Evolutionary conservation across 2,113 vertebrate genomes (phyloP).

Genomic region (Seriola aureovittata): DNA sequence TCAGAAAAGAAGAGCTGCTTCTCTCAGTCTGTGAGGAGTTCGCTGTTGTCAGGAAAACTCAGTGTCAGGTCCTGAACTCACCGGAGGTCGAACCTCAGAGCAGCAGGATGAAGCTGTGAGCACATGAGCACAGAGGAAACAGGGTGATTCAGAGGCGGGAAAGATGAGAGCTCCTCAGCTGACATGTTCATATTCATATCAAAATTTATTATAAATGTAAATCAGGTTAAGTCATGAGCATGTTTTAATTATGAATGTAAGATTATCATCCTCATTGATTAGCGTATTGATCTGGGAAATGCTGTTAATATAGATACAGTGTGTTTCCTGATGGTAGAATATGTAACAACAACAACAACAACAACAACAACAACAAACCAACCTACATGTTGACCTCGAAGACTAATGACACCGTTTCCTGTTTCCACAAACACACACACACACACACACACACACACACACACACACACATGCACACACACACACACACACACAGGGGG

Average conservation of each 20-base stretch:
- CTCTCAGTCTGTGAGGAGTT: no score
- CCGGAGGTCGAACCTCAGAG: no score
- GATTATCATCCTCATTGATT: neutral
- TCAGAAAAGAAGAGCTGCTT: no score
- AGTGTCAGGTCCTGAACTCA: no score
- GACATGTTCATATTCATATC: no score
- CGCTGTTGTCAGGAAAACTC: no score
- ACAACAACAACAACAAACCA: neutral
- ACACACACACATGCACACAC: neutral
- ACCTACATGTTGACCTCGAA: slow-evolving; percentile 37
- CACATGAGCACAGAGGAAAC: no score
- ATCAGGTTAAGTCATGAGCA: neutral
- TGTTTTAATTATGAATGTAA: neutral
- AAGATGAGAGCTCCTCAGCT: no score
- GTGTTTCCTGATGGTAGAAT: neutral
- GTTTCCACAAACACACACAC: neutral
- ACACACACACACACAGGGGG: slow-evolving; percentile 9
- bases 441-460: slow-evolving; percentile 5
- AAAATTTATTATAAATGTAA: no score
- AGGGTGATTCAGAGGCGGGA: no score
- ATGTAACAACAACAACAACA: neutral
- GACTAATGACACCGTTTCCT: slow-evolving; percentile 52
- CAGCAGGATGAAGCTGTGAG: no score
- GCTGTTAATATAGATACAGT: neutral
- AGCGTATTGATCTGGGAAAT: neutral